Conservation (phyloP, 2,797 vertebrate species). For the Channa striata region DNA sequence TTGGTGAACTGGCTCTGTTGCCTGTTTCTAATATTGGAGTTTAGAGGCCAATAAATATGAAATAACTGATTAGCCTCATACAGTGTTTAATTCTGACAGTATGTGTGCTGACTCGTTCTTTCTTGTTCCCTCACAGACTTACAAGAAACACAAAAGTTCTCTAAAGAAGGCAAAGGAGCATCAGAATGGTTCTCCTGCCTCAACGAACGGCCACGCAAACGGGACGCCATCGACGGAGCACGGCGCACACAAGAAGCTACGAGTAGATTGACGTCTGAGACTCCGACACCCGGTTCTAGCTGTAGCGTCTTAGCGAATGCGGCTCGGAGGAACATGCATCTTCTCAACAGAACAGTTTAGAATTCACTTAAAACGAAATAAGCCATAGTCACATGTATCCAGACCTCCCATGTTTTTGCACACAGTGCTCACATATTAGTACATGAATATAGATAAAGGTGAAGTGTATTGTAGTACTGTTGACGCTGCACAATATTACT, state of each 20-base stretch:
- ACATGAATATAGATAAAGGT: conserved; percentile 38
- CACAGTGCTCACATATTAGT: conserved; percentile 60
- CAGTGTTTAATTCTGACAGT: too few species aligned
- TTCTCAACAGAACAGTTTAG: conserved; percentile 65
- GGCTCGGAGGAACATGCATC: conserved; percentile 60
- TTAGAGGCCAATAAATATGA: too few species aligned
- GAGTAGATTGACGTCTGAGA: conserved; percentile 85
- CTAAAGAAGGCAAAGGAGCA: conserved; percentile 90
- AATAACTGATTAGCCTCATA: too few species aligned
- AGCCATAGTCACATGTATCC: conserved; percentile 69
- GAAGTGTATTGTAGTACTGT: conserved; percentile 36
- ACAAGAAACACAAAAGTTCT: conserved; percentile 88
- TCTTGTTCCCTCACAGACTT: conserved; percentile 82
- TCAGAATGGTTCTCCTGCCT: conserved; percentile 84
- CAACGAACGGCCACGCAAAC: conserved; percentile 89
- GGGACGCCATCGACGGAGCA: conserved; percentile 83
- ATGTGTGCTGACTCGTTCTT: background rate
- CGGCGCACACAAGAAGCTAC: conserved; percentile 86
- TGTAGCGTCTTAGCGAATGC: conserved; percentile 62
- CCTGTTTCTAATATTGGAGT: too few species aligned
- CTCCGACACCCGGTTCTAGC: conserved; percentile 25
- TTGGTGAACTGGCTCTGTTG: too few species aligned
- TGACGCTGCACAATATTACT: conserved; percentile 34
- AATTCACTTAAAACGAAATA: conserved; percentile 63
- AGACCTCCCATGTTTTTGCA: conserved; percentile 67